Percentiles rank a stretch among this genome's conserved stretches.
These are phyloP conservation scores for Cyclopterus lumpus DNA, from an alignment of 2,797 vertebrate genomes.

Conservation along the genomic window DNA sequence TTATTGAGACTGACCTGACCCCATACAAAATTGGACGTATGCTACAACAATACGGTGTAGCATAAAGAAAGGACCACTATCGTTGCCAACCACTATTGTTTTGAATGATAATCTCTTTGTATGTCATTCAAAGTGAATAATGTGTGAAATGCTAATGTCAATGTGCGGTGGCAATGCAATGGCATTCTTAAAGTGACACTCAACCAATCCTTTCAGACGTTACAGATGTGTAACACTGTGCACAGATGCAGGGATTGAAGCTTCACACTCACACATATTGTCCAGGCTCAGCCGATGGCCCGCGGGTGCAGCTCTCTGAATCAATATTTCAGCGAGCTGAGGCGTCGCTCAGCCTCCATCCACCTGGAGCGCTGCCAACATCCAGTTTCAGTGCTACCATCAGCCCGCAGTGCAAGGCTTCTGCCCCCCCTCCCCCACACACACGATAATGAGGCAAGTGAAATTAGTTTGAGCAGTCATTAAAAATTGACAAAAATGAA, in stretches of 20 bases:
- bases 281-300: constrained; percentile 66
- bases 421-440: constrained; percentile 64
- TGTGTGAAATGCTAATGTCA: not conserved
- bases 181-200: constrained; percentile 26
- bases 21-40: not conserved
- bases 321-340: constrained; percentile 77
- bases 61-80: not conserved
- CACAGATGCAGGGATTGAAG: constrained; percentile 48
- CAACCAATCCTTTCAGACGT: constrained; percentile 30
- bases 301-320: constrained; percentile 57
- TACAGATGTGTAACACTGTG: constrained; percentile 13
- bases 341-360: constrained; percentile 77
- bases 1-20: no score
- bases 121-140: not conserved
- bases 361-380: constrained; percentile 77
- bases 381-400: constrained; percentile 54
- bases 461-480: constrained; percentile 27
- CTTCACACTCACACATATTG: constrained; percentile 53
- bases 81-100: not conserved
- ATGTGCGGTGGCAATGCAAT: not conserved
- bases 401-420: constrained; percentile 56
- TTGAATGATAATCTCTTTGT: not conserved
- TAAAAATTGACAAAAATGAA: constrained; percentile 20
- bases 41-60: not conserved
- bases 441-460: constrained; percentile 31